Evolutionary conservation across 2,113 vertebrate genomes (phyloP).

Genomic region (Barbus barbus): DNA sequence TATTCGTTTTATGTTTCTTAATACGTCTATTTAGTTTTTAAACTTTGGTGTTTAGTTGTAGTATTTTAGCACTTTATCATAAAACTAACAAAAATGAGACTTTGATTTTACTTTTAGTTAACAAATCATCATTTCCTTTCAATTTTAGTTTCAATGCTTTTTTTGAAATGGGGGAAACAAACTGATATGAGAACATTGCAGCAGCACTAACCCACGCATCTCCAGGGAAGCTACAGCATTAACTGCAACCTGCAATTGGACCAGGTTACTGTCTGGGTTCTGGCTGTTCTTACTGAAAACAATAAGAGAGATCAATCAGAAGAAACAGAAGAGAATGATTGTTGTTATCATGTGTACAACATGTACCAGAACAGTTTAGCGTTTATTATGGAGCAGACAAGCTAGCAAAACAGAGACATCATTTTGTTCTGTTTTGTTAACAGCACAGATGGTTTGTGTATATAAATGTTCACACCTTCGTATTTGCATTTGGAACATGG

Average conservation of each 20-base stretch:
- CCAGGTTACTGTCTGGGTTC: conserved; percentile 64
- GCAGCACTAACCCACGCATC: conserved; percentile 73
- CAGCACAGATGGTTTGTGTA: conserved; percentile 2
- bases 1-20: too few species aligned
- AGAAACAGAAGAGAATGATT: conserved; percentile 1
- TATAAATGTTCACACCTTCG: conserved; percentile 71
- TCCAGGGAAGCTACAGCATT: conserved; percentile 70
- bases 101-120: neutral
- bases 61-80: too few species aligned
- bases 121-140: neutral
- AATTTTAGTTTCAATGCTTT: neutral
- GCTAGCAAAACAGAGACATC: neutral
- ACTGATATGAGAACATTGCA: neutral
- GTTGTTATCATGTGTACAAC: neutral
- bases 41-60: too few species aligned
- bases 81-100: too few species aligned
- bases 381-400: neutral
- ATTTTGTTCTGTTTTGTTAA: neutral
- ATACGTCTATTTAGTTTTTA: too few species aligned
- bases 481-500: conserved; percentile 80
- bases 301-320: neutral
- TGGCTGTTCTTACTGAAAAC: conserved; percentile 79
- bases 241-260: conserved; percentile 67
- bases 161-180: neutral
- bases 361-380: neutral